phyloP scores from a whole-genome alignment of 2,113 vertebrate species.

The Neodon shergylaensis region DNA sequence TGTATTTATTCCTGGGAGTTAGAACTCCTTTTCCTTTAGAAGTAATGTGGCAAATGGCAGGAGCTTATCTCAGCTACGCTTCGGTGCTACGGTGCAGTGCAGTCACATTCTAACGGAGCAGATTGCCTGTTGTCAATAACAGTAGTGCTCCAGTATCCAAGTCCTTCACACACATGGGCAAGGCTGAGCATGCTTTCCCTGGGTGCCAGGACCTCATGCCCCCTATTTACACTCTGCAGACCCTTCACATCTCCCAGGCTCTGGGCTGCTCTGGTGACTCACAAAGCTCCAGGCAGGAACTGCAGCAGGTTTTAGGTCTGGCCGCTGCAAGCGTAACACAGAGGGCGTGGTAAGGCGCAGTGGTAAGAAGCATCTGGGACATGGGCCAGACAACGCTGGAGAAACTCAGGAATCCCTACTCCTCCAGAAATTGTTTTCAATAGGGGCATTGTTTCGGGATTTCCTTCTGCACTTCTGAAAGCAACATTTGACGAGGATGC shows the following conservation, averaged over 20 bases:
- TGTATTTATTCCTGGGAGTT: background rate
- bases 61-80: background rate
- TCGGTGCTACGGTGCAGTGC: background rate
- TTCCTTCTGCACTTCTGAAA: background rate
- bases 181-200: background rate
- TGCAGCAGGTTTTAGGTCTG: background rate
- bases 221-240: background rate
- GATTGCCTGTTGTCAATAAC: background rate
- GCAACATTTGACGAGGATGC: background rate
- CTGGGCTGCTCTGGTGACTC: background rate
- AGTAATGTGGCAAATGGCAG: background rate
- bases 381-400: background rate
- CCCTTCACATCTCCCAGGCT: background rate
- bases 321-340: background rate
- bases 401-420: background rate
- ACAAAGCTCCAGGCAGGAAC: background rate
- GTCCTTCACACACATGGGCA: background rate
- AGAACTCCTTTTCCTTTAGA: background rate
- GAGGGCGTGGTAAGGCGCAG: rapidly evolving
- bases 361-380: no score
- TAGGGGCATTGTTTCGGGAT: background rate
- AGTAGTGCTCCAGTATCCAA: background rate
- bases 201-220: background rate
- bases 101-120: background rate
- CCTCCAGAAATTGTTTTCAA: background rate